phyloP scores from a whole-genome alignment of 2,888 invertebrate species.

The Acheta domesticus region DNA sequence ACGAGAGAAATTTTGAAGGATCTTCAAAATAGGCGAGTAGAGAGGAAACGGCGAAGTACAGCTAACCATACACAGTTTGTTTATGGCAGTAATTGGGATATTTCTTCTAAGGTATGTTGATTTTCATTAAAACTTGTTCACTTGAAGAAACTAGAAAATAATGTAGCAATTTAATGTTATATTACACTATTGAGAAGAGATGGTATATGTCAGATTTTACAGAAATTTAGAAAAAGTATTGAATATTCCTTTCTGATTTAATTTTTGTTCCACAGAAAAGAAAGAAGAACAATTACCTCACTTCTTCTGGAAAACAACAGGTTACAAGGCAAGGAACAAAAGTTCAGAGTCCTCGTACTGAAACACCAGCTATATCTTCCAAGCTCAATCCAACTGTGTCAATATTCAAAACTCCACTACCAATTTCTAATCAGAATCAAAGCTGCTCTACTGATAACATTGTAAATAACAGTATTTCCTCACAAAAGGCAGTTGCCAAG shows the following conservation, averaged over 20 bases:
- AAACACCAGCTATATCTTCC: not conserved
- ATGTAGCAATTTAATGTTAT: not conserved
- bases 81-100: slow-evolving; percentile 46
- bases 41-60: slow-evolving; percentile 54
- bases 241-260: not conserved
- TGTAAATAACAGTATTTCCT: not conserved
- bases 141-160: not conserved
- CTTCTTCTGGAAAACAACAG: not conserved
- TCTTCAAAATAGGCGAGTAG: slow-evolving; percentile 53
- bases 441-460: not conserved
- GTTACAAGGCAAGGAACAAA: not conserved
- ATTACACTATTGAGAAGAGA: no score
- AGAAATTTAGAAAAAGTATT: not conserved
- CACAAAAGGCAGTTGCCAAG: not conserved
- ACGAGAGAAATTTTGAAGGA: slow-evolving; percentile 51
- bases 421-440: not conserved
- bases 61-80: slow-evolving; percentile 55
- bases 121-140: not conserved
- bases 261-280: slow-evolving; percentile 26
- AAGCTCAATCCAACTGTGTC: not conserved
- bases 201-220: no score
- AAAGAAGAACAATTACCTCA: slow-evolving; percentile 30
- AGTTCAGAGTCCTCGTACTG: not conserved
- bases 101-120: slow-evolving; percentile 23
- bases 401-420: not conserved